Conservation (phyloP, 1,140 invertebrate genomes). For the Teleogryllus occipitalis region DNA sequence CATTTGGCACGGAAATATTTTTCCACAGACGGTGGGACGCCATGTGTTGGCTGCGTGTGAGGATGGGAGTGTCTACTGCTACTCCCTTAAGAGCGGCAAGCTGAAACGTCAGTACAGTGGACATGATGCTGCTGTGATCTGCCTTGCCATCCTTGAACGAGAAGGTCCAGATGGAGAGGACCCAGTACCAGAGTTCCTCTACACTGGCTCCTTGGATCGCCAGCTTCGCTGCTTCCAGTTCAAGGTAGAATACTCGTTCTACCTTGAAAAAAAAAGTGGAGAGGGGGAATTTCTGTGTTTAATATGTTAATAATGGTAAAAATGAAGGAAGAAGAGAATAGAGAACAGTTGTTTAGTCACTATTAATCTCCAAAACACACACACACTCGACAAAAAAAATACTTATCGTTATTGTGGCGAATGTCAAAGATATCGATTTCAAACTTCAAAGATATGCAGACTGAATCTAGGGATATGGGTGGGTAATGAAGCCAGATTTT, state of each 20-base stretch:
- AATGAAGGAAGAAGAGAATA: too few species aligned
- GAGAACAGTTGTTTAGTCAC: too few species aligned
- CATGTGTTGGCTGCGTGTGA: constrained; percentile 38
- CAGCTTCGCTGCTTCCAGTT: constrained; percentile 49
- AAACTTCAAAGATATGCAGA: too few species aligned
- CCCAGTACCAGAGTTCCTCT: constrained; percentile 40
- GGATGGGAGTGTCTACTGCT: constrained; percentile 38
- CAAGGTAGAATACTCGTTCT: constrained; percentile 35
- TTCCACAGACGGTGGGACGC: constrained; percentile 16
- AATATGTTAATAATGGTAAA: neutral
- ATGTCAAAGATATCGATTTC: too few species aligned
- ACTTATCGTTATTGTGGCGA: too few species aligned
- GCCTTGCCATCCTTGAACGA: constrained; percentile 39
- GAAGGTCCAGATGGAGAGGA: constrained; percentile 30
- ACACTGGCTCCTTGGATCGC: constrained; percentile 50
- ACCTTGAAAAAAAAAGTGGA: constrained; percentile 9
- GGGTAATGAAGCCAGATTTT: too few species aligned
- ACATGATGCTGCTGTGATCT: constrained; percentile 47
- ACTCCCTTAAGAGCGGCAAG: constrained; percentile 35
- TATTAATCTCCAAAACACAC: too few species aligned
- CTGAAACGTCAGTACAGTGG: constrained; percentile 39
- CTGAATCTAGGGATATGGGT: too few species aligned
- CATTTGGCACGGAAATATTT: constrained; percentile 6
- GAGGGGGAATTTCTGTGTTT: neutral
- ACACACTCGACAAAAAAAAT: too few species aligned